phyloP scores from a whole-genome alignment of 92 coral and sea anemone species.

The Phenganax subtilis region DNA sequence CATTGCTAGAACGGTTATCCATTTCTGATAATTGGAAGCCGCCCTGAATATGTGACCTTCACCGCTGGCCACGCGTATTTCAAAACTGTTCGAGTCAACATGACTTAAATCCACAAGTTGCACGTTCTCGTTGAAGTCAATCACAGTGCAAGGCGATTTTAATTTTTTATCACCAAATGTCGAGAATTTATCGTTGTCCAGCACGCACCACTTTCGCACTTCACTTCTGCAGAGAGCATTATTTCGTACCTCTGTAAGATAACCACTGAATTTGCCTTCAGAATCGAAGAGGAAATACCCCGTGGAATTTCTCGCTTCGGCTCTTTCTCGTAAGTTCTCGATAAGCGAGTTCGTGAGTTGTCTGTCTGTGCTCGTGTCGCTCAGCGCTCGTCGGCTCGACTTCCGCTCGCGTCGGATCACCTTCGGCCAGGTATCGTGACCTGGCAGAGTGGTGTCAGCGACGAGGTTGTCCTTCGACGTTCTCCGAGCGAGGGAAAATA shows the following conservation, averaged over 20 bases:
- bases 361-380: slow-evolving; percentile 30
- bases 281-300: slow-evolving; percentile 60
- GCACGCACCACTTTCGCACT: slow-evolving; percentile 89
- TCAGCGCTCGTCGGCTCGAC: slow-evolving; percentile 32
- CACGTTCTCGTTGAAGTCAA: slow-evolving; percentile 55
- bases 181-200: slow-evolving; percentile 57
- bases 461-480: slow-evolving; percentile 26
- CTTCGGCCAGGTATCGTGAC: slow-evolving; percentile 43
- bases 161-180: slow-evolving; percentile 65
- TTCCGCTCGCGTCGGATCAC: slow-evolving; percentile 29
- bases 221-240: slow-evolving; percentile 70
- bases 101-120: slow-evolving; percentile 58
- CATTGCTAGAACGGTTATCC: slow-evolving; percentile 25
- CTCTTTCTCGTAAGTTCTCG: slow-evolving; percentile 3
- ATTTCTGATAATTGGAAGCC: slow-evolving; percentile 20
- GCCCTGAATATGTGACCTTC: slow-evolving; percentile 26
- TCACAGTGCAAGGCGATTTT: slow-evolving; percentile 48
- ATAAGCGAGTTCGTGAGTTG: slow-evolving; percentile 24
- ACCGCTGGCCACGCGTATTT: slow-evolving; percentile 55
- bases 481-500: slow-evolving; percentile 27
- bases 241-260: slow-evolving; percentile 68
- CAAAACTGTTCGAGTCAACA: slow-evolving; percentile 49
- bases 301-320: slow-evolving; percentile 10
- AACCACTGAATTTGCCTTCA: slow-evolving; percentile 80
- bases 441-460: slow-evolving; percentile 12